phyloP scores from a whole-genome alignment of 1,140 invertebrate genomes.

The Cataglyphis hispanica region DNA sequence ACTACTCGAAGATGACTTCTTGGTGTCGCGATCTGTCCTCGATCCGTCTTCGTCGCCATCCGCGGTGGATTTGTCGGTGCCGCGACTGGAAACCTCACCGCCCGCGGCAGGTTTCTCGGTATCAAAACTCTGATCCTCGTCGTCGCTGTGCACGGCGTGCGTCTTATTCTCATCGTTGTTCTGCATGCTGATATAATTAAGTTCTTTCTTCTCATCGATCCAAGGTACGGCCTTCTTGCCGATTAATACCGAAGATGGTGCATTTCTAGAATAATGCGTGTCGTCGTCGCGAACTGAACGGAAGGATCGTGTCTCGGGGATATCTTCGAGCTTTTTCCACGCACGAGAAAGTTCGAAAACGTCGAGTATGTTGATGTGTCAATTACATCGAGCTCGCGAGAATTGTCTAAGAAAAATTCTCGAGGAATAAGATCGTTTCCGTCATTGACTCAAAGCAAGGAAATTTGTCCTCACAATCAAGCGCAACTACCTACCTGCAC shows the following conservation, averaged over 20 bases:
- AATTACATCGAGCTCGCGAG: too few relatives aligned
- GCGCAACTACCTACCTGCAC: neutral
- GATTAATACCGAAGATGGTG: conserved; percentile 14
- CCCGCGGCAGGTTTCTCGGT: neutral
- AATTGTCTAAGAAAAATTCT: too few relatives aligned
- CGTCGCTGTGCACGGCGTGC: neutral
- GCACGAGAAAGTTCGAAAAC: too few relatives aligned
- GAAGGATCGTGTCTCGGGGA: neutral
- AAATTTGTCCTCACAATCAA: neutral
- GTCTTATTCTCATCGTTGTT: conserved; percentile 4
- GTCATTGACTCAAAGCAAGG: neutral
- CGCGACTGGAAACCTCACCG: neutral
- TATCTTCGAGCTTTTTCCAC: too few relatives aligned
- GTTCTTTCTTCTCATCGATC: conserved; percentile 17
- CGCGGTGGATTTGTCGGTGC: neutral
- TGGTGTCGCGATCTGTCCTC: too few relatives aligned
- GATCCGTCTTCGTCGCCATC: neutral
- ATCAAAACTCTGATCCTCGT: neutral
- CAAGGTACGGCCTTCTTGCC: neutral
- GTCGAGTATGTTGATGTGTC: too few relatives aligned
- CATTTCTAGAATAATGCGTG: neutral
- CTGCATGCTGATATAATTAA: conserved; percentile 19
- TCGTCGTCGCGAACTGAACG: neutral
- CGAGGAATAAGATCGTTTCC: too few relatives aligned
- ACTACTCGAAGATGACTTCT: neutral